These are phyloP conservation scores for Entosphenus tridentatus DNA, from an alignment of 2,113 vertebrate genomes.

Conservation along the genomic window DNA sequence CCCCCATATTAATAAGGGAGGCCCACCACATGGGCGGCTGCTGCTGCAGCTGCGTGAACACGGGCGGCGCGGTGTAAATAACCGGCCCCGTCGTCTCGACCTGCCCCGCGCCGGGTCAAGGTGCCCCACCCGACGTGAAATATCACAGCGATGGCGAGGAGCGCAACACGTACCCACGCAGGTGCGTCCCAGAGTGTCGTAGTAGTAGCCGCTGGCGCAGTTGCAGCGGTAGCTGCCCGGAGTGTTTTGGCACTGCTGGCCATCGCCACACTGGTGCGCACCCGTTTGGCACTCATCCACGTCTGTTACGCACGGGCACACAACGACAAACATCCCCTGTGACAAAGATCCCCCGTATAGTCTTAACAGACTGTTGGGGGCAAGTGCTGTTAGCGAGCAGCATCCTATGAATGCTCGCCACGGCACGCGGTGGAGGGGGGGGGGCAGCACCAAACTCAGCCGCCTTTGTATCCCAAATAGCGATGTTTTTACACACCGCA, in stretches of 20 bases:
- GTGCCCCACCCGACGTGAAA: not conserved
- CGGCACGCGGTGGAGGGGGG: not conserved
- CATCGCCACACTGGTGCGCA: not conserved
- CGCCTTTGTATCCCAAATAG: too few relatives aligned
- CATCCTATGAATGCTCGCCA: not conserved
- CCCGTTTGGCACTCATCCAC: slow-evolving; percentile 8
- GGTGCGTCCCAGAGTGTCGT: not conserved
- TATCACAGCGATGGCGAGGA: not conserved
- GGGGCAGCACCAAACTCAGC: not conserved
- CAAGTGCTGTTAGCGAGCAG: not conserved
- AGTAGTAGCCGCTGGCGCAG: not conserved
- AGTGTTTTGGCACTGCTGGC: slow-evolving; percentile 4
- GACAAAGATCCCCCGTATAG: too few relatives aligned
- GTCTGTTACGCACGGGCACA: not conserved
- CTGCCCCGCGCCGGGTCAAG: not conserved
- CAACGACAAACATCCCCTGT: too few relatives aligned
- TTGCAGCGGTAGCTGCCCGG: slow-evolving; percentile 7
- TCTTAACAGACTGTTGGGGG: not conserved
- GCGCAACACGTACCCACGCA: slow-evolving; percentile 7
- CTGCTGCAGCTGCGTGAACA: not conserved
- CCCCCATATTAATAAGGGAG: too few relatives aligned
- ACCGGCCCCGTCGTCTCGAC: not conserved
- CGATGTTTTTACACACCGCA: too few relatives aligned
- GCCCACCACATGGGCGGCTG: not conserved
- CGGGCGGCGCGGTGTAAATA: not conserved